Evolutionary conservation across 2,888 invertebrate genomes (phyloP).

Genomic region (Eucera pruinosa): DNA sequence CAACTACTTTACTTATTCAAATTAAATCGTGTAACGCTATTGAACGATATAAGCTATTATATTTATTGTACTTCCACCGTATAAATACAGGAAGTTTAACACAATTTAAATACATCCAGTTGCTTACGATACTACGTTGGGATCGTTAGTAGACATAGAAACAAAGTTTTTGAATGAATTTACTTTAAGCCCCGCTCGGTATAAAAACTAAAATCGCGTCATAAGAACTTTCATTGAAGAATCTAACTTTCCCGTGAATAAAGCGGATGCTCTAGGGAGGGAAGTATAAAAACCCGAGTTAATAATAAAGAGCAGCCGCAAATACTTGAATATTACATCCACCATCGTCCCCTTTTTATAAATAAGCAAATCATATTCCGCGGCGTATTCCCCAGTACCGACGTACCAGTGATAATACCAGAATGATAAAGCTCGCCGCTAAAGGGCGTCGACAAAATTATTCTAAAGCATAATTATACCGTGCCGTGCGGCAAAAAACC

Average conservation of each 20-base stretch:
- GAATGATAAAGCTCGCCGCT: constrained; percentile 6
- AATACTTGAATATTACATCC: constrained; percentile 17
- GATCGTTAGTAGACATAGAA: too few species aligned
- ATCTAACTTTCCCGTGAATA: constrained; percentile 6
- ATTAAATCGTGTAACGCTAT: too few species aligned
- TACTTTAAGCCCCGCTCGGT: background rate
- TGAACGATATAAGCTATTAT: too few species aligned
- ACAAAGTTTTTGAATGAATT: too few species aligned
- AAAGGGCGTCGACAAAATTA: constrained; percentile 26
- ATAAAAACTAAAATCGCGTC: constrained; percentile 2
- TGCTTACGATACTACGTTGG: too few species aligned
- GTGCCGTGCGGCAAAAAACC: constrained; percentile 11
- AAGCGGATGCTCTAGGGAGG: background rate
- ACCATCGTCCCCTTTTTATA: constrained; percentile 11
- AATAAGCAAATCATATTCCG: constrained; percentile 14
- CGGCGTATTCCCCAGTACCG: background rate
- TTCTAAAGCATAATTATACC: constrained; percentile 33
- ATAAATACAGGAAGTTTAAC: too few species aligned
- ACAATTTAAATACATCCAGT: too few species aligned
- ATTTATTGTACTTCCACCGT: too few species aligned
- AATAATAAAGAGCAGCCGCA: constrained; percentile 14
- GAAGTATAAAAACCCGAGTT: constrained; percentile 10
- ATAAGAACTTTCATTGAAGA: constrained; percentile 12
- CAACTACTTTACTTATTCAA: too few species aligned
- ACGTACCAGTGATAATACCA: constrained; percentile 1